Conservation (phyloP, 2,797 vertebrate species). For the Onychomys leucogaster region DNA sequence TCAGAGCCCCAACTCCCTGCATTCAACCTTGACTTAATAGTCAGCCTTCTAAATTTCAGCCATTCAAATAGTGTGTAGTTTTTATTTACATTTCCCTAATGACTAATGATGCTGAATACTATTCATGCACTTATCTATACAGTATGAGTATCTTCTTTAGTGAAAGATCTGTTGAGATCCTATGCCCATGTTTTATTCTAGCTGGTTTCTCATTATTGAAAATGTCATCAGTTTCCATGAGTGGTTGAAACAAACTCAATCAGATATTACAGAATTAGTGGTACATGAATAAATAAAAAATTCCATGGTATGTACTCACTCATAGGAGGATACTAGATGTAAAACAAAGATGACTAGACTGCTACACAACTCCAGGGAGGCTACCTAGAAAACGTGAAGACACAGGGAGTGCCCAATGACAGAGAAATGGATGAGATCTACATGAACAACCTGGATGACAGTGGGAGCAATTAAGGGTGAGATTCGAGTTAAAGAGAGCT, state of each 20-base stretch:
- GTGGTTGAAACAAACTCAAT: slow-evolving; percentile 6
- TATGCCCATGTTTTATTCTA: not conserved
- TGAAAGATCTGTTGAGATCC: not conserved
- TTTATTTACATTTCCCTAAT: slow-evolving; percentile 19
- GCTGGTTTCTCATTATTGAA: slow-evolving; percentile 6
- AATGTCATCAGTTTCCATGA: not conserved
- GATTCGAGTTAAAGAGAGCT: too few relatives aligned
- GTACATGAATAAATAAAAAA: not conserved
- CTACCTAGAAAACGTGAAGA: too few relatives aligned
- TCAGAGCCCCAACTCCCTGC: not conserved
- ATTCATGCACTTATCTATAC: not conserved
- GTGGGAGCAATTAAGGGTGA: too few relatives aligned
- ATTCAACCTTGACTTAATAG: not conserved
- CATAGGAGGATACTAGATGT: too few relatives aligned
- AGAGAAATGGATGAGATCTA: too few relatives aligned
- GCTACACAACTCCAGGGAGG: too few relatives aligned
- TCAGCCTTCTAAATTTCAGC: not conserved
- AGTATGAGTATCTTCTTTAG: slow-evolving; percentile 16
- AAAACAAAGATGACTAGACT: too few relatives aligned
- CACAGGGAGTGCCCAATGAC: too few relatives aligned
- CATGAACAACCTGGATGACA: too few relatives aligned
- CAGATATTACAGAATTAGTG: slow-evolving; percentile 4
- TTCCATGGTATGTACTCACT: too few relatives aligned
- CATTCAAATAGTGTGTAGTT: not conserved
- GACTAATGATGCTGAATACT: slow-evolving; percentile 3